phyloP scores from a whole-genome alignment of 1,140 invertebrate species.

The Lasioglossum baleicum region DNA sequence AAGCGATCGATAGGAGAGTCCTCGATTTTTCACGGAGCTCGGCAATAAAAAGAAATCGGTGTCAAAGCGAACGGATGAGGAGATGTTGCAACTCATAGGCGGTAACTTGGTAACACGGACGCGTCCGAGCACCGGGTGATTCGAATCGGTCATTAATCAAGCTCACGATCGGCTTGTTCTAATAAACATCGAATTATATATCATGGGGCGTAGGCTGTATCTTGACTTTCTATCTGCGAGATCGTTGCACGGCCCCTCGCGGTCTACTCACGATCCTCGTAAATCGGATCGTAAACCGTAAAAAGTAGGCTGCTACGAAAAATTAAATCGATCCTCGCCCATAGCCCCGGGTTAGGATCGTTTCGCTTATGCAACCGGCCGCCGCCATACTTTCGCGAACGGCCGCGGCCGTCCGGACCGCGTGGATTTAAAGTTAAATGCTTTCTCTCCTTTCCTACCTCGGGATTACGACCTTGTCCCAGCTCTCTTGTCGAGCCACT shows the following conservation, averaged over 20 bases:
- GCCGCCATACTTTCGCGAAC: conserved; percentile 48
- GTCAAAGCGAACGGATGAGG: not conserved
- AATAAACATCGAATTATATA: conserved; percentile 56
- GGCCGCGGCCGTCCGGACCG: conserved; percentile 12
- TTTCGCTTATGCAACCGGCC: conserved; percentile 42
- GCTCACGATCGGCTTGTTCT: conserved; percentile 34
- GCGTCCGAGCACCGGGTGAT: not conserved
- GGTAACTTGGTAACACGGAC: conserved; percentile 7
- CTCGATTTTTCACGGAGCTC: too few relatives aligned
- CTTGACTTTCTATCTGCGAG: conserved; percentile 44
- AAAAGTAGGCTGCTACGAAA: conserved; percentile 5
- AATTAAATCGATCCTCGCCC: conserved; percentile 41
- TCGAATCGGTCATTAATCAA: conserved; percentile 25
- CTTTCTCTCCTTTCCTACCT: conserved; percentile 63
- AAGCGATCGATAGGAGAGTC: too few relatives aligned
- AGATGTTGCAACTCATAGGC: conserved; percentile 37
- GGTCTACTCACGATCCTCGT: conserved; percentile 35
- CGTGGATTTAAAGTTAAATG: conserved; percentile 45
- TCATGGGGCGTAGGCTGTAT: conserved; percentile 26
- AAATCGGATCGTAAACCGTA: conserved; percentile 38
- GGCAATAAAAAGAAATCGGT: too few relatives aligned
- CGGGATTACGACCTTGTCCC: conserved; percentile 65
- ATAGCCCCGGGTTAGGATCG: conserved; percentile 25
- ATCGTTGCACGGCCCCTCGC: not conserved
- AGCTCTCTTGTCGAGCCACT: conserved; percentile 55